Conservation (phyloP, 1,140 invertebrate genomes). For the Vanessa atalanta region DNA sequence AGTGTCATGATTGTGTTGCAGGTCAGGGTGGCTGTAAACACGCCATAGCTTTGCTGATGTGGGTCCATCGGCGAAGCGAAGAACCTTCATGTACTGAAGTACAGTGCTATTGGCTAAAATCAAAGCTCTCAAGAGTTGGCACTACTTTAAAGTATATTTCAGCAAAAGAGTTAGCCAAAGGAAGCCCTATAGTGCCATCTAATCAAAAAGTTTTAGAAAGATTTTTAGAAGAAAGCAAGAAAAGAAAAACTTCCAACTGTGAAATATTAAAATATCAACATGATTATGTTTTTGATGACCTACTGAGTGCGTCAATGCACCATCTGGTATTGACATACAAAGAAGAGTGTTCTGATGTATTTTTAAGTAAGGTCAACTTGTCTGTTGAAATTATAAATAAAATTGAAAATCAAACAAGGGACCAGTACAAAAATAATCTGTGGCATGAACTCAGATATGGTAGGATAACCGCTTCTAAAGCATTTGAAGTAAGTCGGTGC, state of each 20-base stretch:
- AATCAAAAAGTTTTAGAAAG: conserved; percentile 19
- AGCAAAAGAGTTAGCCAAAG: conserved; percentile 40
- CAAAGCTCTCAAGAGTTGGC: conserved; percentile 43
- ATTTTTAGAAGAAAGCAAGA: conserved; percentile 1
- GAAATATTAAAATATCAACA: not conserved
- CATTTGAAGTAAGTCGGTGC: conserved; percentile 49
- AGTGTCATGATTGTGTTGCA: conserved; percentile 56
- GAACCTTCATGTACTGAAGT: too few relatives aligned
- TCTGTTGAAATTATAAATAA: conserved; percentile 20
- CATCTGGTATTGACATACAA: conserved; percentile 1
- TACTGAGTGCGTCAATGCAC: not conserved
- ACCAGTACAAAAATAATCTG: conserved; percentile 38
- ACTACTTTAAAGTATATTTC: conserved; percentile 29
- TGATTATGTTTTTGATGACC: not conserved
- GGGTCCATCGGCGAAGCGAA: too few relatives aligned
- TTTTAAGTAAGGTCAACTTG: conserved; percentile 13
- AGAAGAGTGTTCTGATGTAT: conserved; percentile 14
- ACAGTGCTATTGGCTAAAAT: conserved; percentile 62
- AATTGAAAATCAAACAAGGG: conserved; percentile 41
- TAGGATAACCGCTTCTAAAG: conserved; percentile 54
- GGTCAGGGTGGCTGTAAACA: conserved; percentile 67
- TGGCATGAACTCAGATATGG: conserved; percentile 54
- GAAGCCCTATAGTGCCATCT: conserved; percentile 36
- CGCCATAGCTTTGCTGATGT: conserved; percentile 49
- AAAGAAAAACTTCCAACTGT: not conserved